These are phyloP conservation scores for Cremastinae sp. DNA, from an alignment of 2,888 invertebrate genomes.

Conservation along the genomic window DNA sequence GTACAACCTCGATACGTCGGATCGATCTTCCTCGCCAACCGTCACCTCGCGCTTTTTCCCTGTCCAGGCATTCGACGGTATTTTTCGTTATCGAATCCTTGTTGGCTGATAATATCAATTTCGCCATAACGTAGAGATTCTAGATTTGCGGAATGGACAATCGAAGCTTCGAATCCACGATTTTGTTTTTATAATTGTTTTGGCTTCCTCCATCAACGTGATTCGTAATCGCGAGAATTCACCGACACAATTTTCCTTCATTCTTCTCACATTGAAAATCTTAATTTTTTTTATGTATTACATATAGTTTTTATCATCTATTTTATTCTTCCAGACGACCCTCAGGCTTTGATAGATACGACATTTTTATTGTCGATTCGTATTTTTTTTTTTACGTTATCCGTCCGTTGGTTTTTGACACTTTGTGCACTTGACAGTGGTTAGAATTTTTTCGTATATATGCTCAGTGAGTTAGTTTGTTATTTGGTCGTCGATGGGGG, in stretches of 20 bases:
- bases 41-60: neutral
- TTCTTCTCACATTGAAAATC: no score
- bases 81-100: slow-evolving; percentile 67
- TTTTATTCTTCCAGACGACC: no score
- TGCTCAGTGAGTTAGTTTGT: slow-evolving; percentile 35
- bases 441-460: neutral
- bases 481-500: slow-evolving; percentile 70
- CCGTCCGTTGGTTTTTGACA: neutral
- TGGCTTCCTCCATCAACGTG: no score
- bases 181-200: neutral
- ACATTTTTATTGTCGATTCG: no score
- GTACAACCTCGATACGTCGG: slow-evolving; percentile 42
- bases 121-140: slow-evolving; percentile 68
- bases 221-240: no score
- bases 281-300: slow-evolving; percentile 44
- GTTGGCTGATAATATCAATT: slow-evolving; percentile 76
- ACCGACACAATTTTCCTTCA: neutral
- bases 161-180: slow-evolving; percentile 7
- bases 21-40: slow-evolving; percentile 56
- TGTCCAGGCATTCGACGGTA: slow-evolving; percentile 57
- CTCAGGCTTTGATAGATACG: no score
- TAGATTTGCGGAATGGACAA: slow-evolving; percentile 71
- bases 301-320: slow-evolving; percentile 39
- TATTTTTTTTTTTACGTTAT: no score
- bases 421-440: neutral